phyloP scores from a whole-genome alignment of 2,113 vertebrate species.

The Orycteropus afer region DNA sequence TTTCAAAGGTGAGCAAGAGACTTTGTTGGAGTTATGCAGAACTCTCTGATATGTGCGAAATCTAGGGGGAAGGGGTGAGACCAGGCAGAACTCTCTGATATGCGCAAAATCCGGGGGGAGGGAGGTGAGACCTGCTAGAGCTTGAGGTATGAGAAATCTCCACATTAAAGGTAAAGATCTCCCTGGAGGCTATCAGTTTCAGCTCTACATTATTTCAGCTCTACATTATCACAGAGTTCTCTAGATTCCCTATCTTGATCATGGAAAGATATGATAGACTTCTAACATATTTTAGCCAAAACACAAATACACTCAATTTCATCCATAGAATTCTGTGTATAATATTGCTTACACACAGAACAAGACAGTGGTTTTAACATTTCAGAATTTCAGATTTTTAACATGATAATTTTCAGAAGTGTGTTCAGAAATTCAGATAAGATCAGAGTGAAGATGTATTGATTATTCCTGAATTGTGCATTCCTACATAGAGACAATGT shows the following conservation, averaged over 20 bases:
- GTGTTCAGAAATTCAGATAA: not conserved
- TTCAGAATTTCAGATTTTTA: not conserved
- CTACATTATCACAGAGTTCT: not conserved
- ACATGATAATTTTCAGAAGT: not conserved
- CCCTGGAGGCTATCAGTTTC: too few species aligned
- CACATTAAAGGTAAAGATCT: too few species aligned
- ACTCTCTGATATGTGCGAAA: too few species aligned
- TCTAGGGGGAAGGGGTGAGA: too few species aligned
- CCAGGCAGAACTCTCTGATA: too few species aligned
- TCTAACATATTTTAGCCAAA: not conserved
- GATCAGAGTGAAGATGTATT: not conserved
- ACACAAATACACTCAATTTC: not conserved
- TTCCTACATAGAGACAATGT: not conserved
- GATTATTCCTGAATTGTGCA: not conserved
- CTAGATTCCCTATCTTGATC: not conserved
- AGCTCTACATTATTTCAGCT: too few species aligned
- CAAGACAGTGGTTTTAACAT: not conserved
- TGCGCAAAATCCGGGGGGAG: too few species aligned
- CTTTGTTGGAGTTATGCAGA: too few species aligned
- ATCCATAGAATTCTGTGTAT: not conserved
- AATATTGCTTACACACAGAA: not conserved
- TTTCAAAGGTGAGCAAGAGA: too few species aligned
- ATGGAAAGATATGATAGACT: not conserved
- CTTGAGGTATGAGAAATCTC: too few species aligned
- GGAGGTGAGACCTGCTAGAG: too few species aligned